Evolutionary conservation across 2,888 invertebrate species (phyloP).

Genomic region (Lycocerus yunnanus): DNA sequence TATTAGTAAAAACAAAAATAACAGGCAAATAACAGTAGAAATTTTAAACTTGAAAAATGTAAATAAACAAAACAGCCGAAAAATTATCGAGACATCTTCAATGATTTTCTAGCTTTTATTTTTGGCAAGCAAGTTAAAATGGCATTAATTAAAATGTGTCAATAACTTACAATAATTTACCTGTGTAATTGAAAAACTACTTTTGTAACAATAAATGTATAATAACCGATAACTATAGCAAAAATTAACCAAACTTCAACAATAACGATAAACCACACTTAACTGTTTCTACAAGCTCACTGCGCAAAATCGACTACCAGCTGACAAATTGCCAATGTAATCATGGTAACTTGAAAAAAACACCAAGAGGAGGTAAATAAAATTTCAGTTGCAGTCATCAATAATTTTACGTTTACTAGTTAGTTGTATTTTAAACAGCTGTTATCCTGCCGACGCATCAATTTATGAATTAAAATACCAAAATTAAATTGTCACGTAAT

Average conservation of each 20-base stretch:
- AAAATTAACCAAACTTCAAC: neutral
- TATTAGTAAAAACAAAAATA: neutral
- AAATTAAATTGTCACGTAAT: neutral
- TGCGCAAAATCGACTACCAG: neutral
- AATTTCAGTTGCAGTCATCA: neutral
- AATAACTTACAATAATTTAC: slow-evolving; percentile 13
- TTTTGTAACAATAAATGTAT: neutral
- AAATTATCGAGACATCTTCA: neutral
- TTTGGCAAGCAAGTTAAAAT: slow-evolving; percentile 11
- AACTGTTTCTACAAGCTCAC: neutral
- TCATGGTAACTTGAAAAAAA: neutral
- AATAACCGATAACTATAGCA: neutral
- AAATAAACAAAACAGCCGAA: neutral
- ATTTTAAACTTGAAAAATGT: neutral
- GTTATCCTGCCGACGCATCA: neutral
- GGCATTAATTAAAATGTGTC: slow-evolving; percentile 8
- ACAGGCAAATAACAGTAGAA: neutral
- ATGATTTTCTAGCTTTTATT: neutral
- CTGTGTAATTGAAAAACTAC: neutral
- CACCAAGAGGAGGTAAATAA: neutral
- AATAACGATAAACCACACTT: neutral
- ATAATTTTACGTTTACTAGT: neutral
- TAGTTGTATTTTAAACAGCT: neutral
- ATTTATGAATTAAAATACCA: neutral
- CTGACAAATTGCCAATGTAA: neutral